Evolutionary conservation across 1,140 invertebrate genomes (phyloP).

Genomic region (Drosophila ananassae): DNA sequence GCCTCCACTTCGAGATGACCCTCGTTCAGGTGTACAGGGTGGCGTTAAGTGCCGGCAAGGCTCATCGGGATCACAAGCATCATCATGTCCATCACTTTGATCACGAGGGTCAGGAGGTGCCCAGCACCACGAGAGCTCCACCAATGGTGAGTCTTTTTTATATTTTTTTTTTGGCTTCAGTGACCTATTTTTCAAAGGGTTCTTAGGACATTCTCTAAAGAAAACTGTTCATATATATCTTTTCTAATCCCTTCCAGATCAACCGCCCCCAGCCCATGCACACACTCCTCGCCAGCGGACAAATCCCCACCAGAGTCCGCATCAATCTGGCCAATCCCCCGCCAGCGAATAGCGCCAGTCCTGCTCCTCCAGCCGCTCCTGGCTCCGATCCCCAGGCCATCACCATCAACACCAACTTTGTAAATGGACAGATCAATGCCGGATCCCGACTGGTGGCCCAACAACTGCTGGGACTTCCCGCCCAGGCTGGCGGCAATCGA

Average conservation of each 20-base stretch:
- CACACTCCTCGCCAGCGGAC: conserved; percentile 88
- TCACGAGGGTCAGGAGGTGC: conserved; percentile 88
- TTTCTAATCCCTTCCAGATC: conserved; percentile 47
- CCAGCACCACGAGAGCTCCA: conserved; percentile 85
- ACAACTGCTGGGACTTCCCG: conserved; percentile 76
- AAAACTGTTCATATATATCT: no score
- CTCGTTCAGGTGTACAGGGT: conserved; percentile 91
- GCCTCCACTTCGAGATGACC: conserved; percentile 90
- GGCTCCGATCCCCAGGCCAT: conserved; percentile 43
- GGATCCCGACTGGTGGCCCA: conserved; percentile 86
- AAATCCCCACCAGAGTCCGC: conserved; percentile 87
- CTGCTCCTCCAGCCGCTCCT: not conserved
- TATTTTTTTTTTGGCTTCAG: not conserved
- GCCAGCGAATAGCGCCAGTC: not conserved
- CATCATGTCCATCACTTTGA: conserved; percentile 92
- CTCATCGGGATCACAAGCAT: conserved; percentile 92
- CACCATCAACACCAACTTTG: conserved; percentile 85
- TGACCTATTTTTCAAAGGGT: no score
- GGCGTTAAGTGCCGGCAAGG: conserved; percentile 91
- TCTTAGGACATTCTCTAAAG: no score
- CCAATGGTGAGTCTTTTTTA: conserved; percentile 79
- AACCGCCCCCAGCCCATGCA: conserved; percentile 86
- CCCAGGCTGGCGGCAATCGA: conserved; percentile 14
- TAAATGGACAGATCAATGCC: conserved; percentile 86
- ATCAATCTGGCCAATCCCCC: conserved; percentile 85